Base-by-base conservation (phyloP, 2,888 invertebrate genomes). In the Nomada ruficornis region DNA sequence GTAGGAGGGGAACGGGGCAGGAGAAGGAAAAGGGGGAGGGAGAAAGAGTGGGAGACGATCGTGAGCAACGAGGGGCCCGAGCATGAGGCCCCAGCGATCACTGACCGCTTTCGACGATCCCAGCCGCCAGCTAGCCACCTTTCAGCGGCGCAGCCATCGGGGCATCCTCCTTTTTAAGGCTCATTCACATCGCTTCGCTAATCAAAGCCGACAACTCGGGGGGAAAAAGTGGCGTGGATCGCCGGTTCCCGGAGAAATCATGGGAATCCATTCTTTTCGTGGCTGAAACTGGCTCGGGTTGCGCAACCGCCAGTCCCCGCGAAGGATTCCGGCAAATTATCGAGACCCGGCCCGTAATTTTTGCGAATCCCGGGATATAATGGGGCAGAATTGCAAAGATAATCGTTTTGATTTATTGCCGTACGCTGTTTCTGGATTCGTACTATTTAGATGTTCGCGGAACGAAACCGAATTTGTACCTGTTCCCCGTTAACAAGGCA, bases 101-200 rank as follows among this genome's bases (percentile, higher is more conserved):
- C 89, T 90, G 90, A 90, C 90, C 90, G 90, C 89, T 85, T 90
- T 88, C 88, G 86, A 86, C 87, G 85, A 88, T 89, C 86, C 86
- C 82, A 83, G 86, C 89, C 84, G 89, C 89, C 89, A 83, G 86
- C 89, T 85, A 86, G 84, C 83, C 84, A 86, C 83, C 90, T 90
- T 90, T 89, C 88, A 88, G 88, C 89, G 87, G 87, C 86, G 89
- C 86, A 87, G 87, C 88, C 89, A 89, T 89, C 80, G 87, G 86
- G 84, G 84, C 84, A 87, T 88, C 89, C 88, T 89, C 83, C 81
- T 81, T 82, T 80, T 88, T 86, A 88, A 88, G 88, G 86, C 85
- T 88, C 88, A 88, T 88, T 87, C 88, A 88, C 88, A 88, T 88
- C 80, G 87, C 75, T 69, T 86, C 82, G 86, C 88, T 88, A 88